Base-by-base conservation (phyloP, 1,140 invertebrate species). In the Trachymyrmex septentrionalis region DNA sequence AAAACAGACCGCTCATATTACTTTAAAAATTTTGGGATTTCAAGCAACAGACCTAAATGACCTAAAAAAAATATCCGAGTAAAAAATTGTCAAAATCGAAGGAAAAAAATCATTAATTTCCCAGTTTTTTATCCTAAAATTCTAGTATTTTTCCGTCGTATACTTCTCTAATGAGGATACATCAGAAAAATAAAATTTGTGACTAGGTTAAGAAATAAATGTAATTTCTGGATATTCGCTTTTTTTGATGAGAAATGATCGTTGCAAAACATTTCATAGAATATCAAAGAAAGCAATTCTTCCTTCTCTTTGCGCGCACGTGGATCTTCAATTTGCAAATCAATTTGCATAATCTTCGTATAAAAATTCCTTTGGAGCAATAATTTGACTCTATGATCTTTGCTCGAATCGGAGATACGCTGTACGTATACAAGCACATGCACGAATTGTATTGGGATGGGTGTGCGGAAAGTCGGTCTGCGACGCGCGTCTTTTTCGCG, bases 401-500 rank as follows among this genome's bases (percentile, higher is more conserved):
- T 61, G 24, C 24, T 24, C 38, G 16, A 82, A 14, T 14, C 16
- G 19, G 6, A 61, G 19, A 44, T 44, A 44, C 9, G 38, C 7
- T 7, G 7, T 38, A 6, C 24, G 48, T 21, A 16, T 21, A 73
- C 24, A 59, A 27, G 44, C 44, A 63, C 30, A 24, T 3, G 38
- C 6, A 50, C n/a, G 77, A 50, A 86, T 88, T 86, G 64, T 80
- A 34, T 16, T n/a, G n/a, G 61, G 24, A 0, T 34, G 44, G 27
- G 34, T 55, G 72, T 19, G 27, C n/a, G 67, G 48, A 38, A 24
- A 19, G 4, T 57, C 55, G 19, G 61, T 27, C 61, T 30, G 30
- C 50, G 19, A 48, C 48, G 72, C 63, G 61, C 59, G 57, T 88
- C 72, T 67, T 86, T 86, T 86, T 86, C 77, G 63, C 81, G 67